phyloP scores from a whole-genome alignment of 2,797 vertebrate genomes.

The Alectoris magna region DNA sequence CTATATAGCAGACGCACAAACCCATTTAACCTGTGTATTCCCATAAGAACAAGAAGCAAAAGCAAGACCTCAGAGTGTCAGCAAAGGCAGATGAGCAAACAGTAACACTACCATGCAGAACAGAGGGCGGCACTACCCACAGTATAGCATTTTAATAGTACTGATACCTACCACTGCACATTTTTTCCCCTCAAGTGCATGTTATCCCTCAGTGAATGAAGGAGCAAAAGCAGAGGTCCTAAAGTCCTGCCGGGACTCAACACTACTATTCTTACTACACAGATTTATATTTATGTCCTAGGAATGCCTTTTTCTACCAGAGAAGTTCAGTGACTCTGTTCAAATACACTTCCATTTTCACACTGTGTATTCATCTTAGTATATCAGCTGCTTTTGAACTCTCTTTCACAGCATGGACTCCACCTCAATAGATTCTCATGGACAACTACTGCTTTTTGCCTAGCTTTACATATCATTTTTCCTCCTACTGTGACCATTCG shows the following conservation, averaged over 20 bases:
- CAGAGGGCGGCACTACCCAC: not conserved
- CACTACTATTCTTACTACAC: not conserved
- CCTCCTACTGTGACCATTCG: not conserved
- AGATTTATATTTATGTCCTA: not conserved
- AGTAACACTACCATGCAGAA: not conserved
- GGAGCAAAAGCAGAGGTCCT: not conserved
- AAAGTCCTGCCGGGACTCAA: not conserved
- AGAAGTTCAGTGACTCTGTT: conserved; percentile 9
- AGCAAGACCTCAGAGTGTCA: not conserved
- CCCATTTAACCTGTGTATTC: not conserved
- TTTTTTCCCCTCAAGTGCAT: not conserved
- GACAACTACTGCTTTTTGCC: conserved; percentile 10
- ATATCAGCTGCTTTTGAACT: not conserved
- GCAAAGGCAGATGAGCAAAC: not conserved
- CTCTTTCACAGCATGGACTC: conserved; percentile 48
- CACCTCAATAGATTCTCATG: conserved; percentile 18
- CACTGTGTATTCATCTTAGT: conserved; percentile 8
- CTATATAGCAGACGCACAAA: not conserved
- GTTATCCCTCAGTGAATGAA: not conserved
- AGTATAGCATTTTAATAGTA: not conserved
- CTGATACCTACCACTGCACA: not conserved
- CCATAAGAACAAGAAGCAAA: not conserved
- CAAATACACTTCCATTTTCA: conserved; percentile 15
- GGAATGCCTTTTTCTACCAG: conserved; percentile 22
- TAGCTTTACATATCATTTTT: not conserved